These are phyloP conservation scores for Thymelicus lineola DNA, from an alignment of 2,888 invertebrate species.

Conservation along the genomic window DNA sequence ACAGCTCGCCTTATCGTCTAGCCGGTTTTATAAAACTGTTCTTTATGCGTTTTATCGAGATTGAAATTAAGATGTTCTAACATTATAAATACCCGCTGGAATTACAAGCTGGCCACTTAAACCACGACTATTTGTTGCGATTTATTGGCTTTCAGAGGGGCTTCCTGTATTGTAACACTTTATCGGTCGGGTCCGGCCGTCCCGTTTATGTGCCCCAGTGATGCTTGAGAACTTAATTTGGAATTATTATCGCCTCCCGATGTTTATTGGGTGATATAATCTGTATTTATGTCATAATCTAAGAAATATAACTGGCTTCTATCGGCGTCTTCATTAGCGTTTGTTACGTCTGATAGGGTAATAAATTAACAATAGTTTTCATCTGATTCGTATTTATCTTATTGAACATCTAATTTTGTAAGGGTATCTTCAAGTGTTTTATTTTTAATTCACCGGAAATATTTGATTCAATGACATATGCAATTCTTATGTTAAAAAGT, in stretches of 20 bases:
- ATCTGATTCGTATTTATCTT: background rate
- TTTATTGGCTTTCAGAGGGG: slow-evolving; percentile 46
- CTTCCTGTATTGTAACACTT: slow-evolving; percentile 49
- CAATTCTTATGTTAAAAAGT: too few species aligned
- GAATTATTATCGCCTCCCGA: slow-evolving; percentile 28
- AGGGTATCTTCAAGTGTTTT: too few species aligned
- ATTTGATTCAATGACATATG: too few species aligned
- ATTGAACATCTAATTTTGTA: too few species aligned
- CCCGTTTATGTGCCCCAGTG: slow-evolving; percentile 21
- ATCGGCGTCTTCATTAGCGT: background rate
- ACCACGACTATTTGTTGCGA: slow-evolving; percentile 47
- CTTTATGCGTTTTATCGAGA: slow-evolving; percentile 75
- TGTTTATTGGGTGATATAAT: slow-evolving; percentile 26
- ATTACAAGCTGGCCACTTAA: slow-evolving; percentile 45
- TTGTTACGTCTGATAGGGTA: background rate
- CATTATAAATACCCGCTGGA: slow-evolving; percentile 59
- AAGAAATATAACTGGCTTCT: slow-evolving; percentile 6
- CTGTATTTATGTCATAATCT: slow-evolving; percentile 30
- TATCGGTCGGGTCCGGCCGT: background rate
- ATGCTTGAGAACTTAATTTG: slow-evolving; percentile 27
- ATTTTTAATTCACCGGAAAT: too few species aligned
- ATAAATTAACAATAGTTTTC: background rate
- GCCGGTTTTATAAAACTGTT: slow-evolving; percentile 69
- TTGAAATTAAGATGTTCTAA: slow-evolving; percentile 78
- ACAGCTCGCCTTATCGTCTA: slow-evolving; percentile 52